These are phyloP conservation scores for Callithrix jacchus DNA, from an alignment of 2,113 vertebrate species.

Conservation along the genomic window DNA sequence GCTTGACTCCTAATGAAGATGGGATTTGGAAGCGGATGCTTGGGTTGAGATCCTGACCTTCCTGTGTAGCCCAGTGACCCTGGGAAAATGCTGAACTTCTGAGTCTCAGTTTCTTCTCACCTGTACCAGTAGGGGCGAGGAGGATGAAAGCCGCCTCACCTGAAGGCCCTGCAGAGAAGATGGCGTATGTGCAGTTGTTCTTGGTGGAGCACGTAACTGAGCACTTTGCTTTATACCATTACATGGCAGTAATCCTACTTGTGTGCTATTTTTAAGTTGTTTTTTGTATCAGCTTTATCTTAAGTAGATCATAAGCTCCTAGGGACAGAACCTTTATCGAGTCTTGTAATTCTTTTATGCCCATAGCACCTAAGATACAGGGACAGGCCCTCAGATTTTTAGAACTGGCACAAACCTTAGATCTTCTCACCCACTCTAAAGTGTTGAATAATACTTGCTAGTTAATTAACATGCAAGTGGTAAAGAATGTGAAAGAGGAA, in stretches of 20 bases:
- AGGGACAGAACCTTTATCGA: neutral
- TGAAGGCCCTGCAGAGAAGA: neutral
- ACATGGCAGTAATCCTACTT: neutral
- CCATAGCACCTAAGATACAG: neutral
- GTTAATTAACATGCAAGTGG: neutral
- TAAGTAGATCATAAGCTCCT: neutral
- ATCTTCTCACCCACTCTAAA: neutral
- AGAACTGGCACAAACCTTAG: neutral
- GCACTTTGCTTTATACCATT: neutral
- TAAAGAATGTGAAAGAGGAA: neutral
- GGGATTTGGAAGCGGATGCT: neutral
- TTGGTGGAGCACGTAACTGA: neutral
- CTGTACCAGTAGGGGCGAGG: rapidly evolving
- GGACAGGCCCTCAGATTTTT: neutral
- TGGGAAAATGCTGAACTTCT: neutral
- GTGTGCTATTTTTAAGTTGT: neutral
- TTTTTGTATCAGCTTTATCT: neutral
- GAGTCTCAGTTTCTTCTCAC: neutral
- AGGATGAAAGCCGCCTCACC: neutral
- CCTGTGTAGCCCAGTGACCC: neutral
- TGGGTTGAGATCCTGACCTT: neutral
- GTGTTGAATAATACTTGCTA: neutral
- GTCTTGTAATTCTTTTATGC: neutral
- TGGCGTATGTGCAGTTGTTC: neutral
- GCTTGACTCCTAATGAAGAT: neutral